Conservation (phyloP, 2,888 invertebrate species). For the Euclidia mi region DNA sequence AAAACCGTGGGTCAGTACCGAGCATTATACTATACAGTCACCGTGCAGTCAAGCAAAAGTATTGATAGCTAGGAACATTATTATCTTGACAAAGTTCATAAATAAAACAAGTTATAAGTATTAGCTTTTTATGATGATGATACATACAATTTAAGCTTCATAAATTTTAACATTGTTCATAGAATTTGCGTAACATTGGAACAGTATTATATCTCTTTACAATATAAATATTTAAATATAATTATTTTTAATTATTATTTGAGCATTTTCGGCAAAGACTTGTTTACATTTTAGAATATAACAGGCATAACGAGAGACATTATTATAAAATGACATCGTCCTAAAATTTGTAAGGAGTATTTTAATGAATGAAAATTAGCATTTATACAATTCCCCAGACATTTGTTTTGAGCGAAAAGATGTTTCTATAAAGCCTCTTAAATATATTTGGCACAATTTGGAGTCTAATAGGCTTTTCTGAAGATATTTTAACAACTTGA, state of each 20-base stretch:
- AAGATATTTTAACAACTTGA: too few relatives aligned
- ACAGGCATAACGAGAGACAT: background rate
- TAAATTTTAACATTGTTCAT: slow-evolving; percentile 38
- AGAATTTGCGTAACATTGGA: slow-evolving; percentile 33
- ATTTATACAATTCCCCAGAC: background rate
- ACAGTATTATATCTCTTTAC: slow-evolving; percentile 34
- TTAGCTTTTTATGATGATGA: too few relatives aligned
- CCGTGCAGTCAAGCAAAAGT: too few relatives aligned
- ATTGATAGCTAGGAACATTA: too few relatives aligned
- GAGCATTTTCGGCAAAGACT: slow-evolving; percentile 41
- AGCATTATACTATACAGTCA: too few relatives aligned
- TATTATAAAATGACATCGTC: background rate
- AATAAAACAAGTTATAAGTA: too few relatives aligned
- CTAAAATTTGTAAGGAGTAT: background rate
- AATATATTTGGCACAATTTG: too few relatives aligned
- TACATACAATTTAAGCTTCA: slow-evolving; percentile 1
- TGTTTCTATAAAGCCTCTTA: too few relatives aligned
- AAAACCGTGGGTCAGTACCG: too few relatives aligned
- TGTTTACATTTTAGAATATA: slow-evolving; percentile 12
- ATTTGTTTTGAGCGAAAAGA: background rate
- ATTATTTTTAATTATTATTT: slow-evolving; percentile 23
- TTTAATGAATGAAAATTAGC: slow-evolving; percentile 1
- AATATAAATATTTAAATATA: slow-evolving; percentile 20
- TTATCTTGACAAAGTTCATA: too few relatives aligned
- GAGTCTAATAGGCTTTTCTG: too few relatives aligned